These are phyloP conservation scores for Idris sp. DNA, from an alignment of 1,140 invertebrate genomes.

Conservation along the genomic window DNA sequence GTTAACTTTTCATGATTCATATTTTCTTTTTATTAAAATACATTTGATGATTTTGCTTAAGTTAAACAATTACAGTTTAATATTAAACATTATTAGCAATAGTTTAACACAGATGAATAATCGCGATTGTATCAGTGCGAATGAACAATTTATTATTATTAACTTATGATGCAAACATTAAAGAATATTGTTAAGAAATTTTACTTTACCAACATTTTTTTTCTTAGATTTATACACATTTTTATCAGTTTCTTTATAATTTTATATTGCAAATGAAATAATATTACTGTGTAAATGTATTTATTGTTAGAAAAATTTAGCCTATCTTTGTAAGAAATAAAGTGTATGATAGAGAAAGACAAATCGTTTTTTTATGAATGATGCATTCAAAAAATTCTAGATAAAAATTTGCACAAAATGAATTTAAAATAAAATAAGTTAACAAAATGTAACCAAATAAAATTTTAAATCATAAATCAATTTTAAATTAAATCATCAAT, in stretches of 20 bases:
- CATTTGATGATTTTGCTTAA: too few species aligned
- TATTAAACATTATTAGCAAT: slow-evolving; percentile 2
- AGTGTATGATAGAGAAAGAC: slow-evolving; percentile 60
- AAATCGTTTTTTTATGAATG: neutral
- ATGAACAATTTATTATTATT: neutral
- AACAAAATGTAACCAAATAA: too few species aligned
- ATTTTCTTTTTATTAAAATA: too few species aligned
- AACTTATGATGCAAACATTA: slow-evolving; percentile 4
- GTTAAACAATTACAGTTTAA: too few species aligned
- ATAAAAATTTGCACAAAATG: too few species aligned
- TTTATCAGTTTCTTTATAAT: slow-evolving; percentile 62
- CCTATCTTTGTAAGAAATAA: slow-evolving; percentile 70
- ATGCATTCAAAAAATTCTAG: too few species aligned
- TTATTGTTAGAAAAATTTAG: slow-evolving; percentile 70
- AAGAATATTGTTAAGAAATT: slow-evolving; percentile 24
- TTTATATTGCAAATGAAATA: slow-evolving; percentile 66
- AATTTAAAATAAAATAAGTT: too few species aligned
- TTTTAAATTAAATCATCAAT: too few species aligned
- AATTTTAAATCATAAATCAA: too few species aligned
- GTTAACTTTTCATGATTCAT: neutral
- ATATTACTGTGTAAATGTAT: slow-evolving; percentile 70
- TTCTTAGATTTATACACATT: too few species aligned
- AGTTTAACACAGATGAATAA: neutral
- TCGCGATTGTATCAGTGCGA: slow-evolving; percentile 11
- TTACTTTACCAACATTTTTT: slow-evolving; percentile 42